These are phyloP conservation scores for Odontocerum albicorne DNA, from an alignment of 2,888 invertebrate species.

Conservation along the genomic window DNA sequence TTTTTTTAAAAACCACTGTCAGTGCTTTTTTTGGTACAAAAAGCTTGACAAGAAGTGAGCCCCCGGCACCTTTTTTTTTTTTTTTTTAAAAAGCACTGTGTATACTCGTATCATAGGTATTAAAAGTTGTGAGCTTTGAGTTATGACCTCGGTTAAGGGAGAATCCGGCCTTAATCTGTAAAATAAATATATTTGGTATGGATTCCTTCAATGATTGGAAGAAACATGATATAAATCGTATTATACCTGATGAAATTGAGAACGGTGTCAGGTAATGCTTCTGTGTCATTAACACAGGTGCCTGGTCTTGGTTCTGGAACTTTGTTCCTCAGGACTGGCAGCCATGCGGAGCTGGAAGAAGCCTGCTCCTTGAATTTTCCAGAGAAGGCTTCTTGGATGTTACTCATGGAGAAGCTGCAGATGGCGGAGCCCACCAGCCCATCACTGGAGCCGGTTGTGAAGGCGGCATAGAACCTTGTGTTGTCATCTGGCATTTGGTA, in stretches of 20 bases:
- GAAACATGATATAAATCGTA: no score
- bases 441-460: slow-evolving; percentile 67
- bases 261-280: slow-evolving; percentile 63
- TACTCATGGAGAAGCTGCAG: slow-evolving; percentile 66
- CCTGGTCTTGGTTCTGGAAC: slow-evolving; percentile 68
- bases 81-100: no score
- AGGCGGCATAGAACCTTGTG: slow-evolving; percentile 66
- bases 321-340: slow-evolving; percentile 63
- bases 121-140: no score
- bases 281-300: slow-evolving; percentile 67
- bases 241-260: slow-evolving; percentile 72
- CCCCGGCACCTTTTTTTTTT: no score
- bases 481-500: slow-evolving; percentile 65
- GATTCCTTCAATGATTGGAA: no score
- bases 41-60: no score
- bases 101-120: neutral
- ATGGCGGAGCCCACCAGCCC: slow-evolving; percentile 71
- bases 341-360: slow-evolving; percentile 67
- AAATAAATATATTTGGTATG: no score
- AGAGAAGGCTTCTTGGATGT: slow-evolving; percentile 66
- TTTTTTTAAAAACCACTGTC: no score
- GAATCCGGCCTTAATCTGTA: no score
- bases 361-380: slow-evolving; percentile 74
- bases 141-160: no score
- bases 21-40: no score